phyloP scores from a whole-genome alignment of 1,140 invertebrate genomes.

The Neelides sp. region DNA sequence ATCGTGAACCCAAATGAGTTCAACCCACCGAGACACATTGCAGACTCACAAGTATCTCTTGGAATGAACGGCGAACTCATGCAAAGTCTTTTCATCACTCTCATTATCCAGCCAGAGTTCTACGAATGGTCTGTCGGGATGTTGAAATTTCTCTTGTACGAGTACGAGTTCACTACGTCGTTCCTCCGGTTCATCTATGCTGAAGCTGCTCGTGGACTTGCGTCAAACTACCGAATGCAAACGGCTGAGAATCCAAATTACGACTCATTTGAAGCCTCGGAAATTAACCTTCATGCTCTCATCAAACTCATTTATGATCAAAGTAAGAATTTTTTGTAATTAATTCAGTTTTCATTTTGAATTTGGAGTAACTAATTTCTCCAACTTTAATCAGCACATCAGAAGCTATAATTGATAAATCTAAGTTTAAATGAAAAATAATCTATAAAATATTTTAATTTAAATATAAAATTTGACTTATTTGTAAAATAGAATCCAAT shows the following conservation, averaged over 20 bases:
- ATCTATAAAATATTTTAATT: too few species aligned
- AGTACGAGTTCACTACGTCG: slow-evolving; percentile 54
- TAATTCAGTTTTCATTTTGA: not conserved
- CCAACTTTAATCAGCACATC: too few species aligned
- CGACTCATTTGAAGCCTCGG: slow-evolving; percentile 25
- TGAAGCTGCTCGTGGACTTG: slow-evolving; percentile 40
- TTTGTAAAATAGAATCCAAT: slow-evolving; percentile 21
- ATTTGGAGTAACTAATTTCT: not conserved
- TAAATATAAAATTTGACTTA: not conserved
- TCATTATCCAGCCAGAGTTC: slow-evolving; percentile 42
- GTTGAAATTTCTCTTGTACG: slow-evolving; percentile 59
- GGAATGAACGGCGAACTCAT: slow-evolving; percentile 29
- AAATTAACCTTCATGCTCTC: slow-evolving; percentile 27
- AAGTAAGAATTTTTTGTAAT: slow-evolving; percentile 8
- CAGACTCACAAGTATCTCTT: slow-evolving; percentile 27
- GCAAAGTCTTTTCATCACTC: slow-evolving; percentile 24
- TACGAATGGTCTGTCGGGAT: slow-evolving; percentile 62
- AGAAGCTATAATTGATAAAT: too few species aligned
- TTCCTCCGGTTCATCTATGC: slow-evolving; percentile 59
- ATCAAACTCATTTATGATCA: slow-evolving; percentile 21
- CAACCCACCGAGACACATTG: slow-evolving; percentile 25
- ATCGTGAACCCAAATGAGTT: slow-evolving; percentile 25
- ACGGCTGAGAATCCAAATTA: slow-evolving; percentile 26
- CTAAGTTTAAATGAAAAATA: too few species aligned
- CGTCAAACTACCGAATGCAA: slow-evolving; percentile 27